Percentiles rank a stretch among this genome's conserved stretches.
Evolutionary conservation across 2,797 vertebrate genomes (phyloP).

Genomic region (Helostoma temminkii): DNA sequence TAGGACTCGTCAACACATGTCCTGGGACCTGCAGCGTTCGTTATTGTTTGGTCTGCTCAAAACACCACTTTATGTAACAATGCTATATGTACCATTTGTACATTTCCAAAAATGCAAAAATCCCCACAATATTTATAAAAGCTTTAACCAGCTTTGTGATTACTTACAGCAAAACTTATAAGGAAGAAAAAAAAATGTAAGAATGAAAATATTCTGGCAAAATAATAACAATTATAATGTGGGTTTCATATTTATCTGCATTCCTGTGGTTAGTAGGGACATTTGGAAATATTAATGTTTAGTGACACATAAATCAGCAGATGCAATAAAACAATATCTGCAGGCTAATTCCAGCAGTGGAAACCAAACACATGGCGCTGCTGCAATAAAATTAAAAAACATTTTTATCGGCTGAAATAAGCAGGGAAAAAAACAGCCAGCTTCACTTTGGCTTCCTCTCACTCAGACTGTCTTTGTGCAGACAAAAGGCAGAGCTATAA

Average conservation of each 20-base stretch:
- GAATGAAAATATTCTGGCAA: not conserved
- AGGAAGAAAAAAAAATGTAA: not conserved
- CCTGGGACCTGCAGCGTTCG: too few species aligned
- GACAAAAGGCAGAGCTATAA: slow-evolving; percentile 10
- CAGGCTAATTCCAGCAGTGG: not conserved
- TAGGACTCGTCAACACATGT: too few species aligned
- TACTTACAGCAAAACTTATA: not conserved
- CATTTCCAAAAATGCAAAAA: too few species aligned
- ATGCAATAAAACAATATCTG: slow-evolving; percentile 13
- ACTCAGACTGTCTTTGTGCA: slow-evolving; percentile 10
- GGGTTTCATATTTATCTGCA: not conserved
- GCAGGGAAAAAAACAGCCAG: not conserved
- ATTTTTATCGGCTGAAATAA: slow-evolving; percentile 1
- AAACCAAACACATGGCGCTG: slow-evolving; percentile 3
- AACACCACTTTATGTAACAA: too few species aligned
- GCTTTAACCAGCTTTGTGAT: not conserved
- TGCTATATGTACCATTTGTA: too few species aligned
- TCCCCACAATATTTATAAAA: too few species aligned
- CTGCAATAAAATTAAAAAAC: slow-evolving; percentile 12
- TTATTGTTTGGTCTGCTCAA: too few species aligned
- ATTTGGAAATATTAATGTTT: slow-evolving; percentile 1
- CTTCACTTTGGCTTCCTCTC: not conserved
- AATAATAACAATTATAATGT: too few species aligned
- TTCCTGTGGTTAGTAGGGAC: slow-evolving; percentile 6
- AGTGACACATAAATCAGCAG: slow-evolving; percentile 2